Percentiles rank a stretch among this genome's conserved stretches.
Conservation (phyloP, 2,113 vertebrate species). For the Mormyrus lacerda region DNA sequence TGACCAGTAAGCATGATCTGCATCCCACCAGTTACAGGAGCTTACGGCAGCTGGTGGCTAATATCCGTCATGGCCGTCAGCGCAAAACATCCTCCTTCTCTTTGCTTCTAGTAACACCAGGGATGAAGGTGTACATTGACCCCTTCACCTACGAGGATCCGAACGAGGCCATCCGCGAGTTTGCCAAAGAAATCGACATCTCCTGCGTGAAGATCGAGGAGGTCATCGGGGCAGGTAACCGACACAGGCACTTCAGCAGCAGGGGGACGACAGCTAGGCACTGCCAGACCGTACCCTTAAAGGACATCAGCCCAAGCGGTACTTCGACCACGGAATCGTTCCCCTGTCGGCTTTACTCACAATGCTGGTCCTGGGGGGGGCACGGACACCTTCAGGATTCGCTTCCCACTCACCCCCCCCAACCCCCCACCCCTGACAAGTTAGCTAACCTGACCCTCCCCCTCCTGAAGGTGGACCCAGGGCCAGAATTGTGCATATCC, state of each 20-base stretch:
- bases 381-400: constrained; percentile 11
- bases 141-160: constrained; percentile 98
- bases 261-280: constrained; percentile 69
- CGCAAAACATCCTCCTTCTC: not conserved
- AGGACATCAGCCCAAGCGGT: constrained; percentile 72
- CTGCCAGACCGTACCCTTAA: constrained; percentile 70
- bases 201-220: constrained; percentile 99
- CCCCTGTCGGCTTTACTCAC: constrained; percentile 35
- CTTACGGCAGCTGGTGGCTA: not conserved
- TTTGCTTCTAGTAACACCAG: constrained; percentile 74
- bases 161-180: constrained; percentile 93
- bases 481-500: constrained; percentile 31
- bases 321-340: constrained; percentile 61
- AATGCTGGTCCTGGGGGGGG: constrained; percentile 36
- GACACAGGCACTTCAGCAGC: constrained; percentile 63
- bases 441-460: constrained; percentile 21
- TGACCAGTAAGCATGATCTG: not conserved
- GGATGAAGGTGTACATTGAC: constrained; percentile 97
- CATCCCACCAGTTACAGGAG: not conserved
- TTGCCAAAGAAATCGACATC: constrained; percentile 96
- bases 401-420: not conserved
- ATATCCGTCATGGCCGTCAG: not conserved
- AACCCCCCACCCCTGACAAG: not conserved
- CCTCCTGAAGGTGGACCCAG: constrained; percentile 29
- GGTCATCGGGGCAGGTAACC: constrained; percentile 97